Base-by-base conservation (phyloP, 1,140 invertebrate genomes). In the Liolophura sinensis region DNA sequence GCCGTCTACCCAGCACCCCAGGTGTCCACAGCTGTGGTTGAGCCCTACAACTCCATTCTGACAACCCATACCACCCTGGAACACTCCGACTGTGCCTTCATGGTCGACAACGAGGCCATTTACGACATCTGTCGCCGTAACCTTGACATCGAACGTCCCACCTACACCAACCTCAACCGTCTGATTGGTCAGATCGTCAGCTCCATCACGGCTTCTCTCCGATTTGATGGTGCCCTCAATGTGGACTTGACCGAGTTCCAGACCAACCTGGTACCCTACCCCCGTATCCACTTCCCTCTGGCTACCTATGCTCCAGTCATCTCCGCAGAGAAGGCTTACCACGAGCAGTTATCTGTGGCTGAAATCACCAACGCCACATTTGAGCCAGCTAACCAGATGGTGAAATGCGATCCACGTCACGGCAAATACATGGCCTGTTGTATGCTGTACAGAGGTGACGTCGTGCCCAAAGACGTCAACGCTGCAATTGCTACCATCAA, bases 161-260 rank as follows among this genome's bases (percentile, higher is more conserved):
- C 92, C 1, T 79, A 77, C 71, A 91, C 90, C 1, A 93, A 93
- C 78, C 83, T 93, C 24, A 93, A 93, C 75, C 85, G 91, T 59
- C 85, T 92, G 16, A 87, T 92, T 50, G 90, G 88, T 3, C 91
- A 92, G 83, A 89, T 91, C 73, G 82, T 83, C 27, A 88, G 88
- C 12, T 87, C 88, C 4, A 88, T 89, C 59, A 90, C 89, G 12
- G 87, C 84, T 22, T 85, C 81, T 40, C 68, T 84, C 50, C 87
- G 93, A 72, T 95, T 95, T 83, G 93, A 94, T 82, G 93, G 92
- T 74, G 92, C 92, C 52, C 87, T 94, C n/a, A 95, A 85, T 69
- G 82, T 84, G 57, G 93, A 95, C 82, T 86, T 95, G 47, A 93
- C 91, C 48, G 93, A 95, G 85, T 95, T 95, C 88, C 92, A 81